Base-by-base conservation (phyloP, 2,797 vertebrate species). In the Semotilus atromaculatus region DNA sequence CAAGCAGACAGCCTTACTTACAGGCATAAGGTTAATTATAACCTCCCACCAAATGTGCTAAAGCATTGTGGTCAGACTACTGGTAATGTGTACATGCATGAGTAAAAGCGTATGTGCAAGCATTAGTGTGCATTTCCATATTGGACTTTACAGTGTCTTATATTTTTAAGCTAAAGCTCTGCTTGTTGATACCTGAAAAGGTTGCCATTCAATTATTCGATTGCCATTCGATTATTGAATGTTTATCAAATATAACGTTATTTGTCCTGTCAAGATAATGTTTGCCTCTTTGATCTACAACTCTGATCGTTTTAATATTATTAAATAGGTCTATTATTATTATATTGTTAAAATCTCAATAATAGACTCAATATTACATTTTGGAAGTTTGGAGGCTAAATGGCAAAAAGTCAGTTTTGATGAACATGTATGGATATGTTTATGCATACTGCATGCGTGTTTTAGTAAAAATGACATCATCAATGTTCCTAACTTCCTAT, bases 41-140 rank as follows among this genome's bases (percentile, higher is more conserved):
- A 51, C 26, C 60, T 48, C 11, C 16, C 4, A 11, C n/a, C 23
- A 68, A 80, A 67, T 1, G 8, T 36, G 64, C 64, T n/a, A n/a
- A 53, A 40, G 74, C 74, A n/a, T 76, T 76, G 14, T 76, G 14
- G 34, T 60, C 53, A 77, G 34, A 77, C 23, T 60, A 5, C 23
- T 40, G 53, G 7, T 55, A 36, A 75, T 75, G 60, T 34, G 29
- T 67, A 29, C 60, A 48, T 5, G 58, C 40, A 79, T 51, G 43
- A 67, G 26, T 36, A 36, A 51, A 34, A 51, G 45, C 18, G 4
- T 10, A 31, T 13, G 21, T 36, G 29, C 9, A 34, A 36, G 40
- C 5, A 29, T 78, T 10, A 29, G n/a, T 29, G 26, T 2, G 7
- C 19, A 45, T 48, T 38, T 60, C 53, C 6, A 66, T 36, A 8